Evolutionary conservation across 1,140 invertebrate genomes (phyloP), one percentile per base, ranked within the genome.

Genomic region (Brachionus rotundiformis): DNA sequence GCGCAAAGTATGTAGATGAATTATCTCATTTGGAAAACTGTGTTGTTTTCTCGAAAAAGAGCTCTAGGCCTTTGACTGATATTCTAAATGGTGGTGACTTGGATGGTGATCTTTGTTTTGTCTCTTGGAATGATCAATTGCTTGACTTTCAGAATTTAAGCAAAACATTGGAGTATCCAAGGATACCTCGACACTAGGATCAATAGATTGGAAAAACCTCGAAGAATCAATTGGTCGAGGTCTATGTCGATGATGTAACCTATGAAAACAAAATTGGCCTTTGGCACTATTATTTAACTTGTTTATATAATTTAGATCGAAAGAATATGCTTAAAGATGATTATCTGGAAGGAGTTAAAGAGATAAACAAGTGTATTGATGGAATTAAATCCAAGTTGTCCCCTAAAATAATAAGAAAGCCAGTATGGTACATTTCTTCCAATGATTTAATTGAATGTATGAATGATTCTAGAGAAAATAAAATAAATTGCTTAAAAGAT

Each of bases 51-150:
- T 88, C 88, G 6, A 61, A 83, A 6, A 79, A 85, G 73, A 88
- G 88, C 5, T 75, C 83, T 19, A 81, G 88, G 79, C 88, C 88
- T 13, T 88, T 89, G 84, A 83, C 87, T 6, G 85, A 89, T 84
- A 87, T 89, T 83, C 89, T 89, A 86, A 86, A 87, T 36, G 85
- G 85, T 31, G 86, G 85, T 11, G 87, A 88, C 84, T 82, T 88
- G 36, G 87, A 89, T 83, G 88, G 87, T n/a, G 87, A 88, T 83
- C 86, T 88, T 77, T 88, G 88, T 82, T 84, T 84, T 36, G 84
- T 89, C 2, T 86, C 87, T 23, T 88, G 86, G 85, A 84, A 88
- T 68, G 59, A 82, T 7, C n/a, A 25, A 6, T 13, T 71, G 5
- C 3, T 31, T 59, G 47, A 77, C 33, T 54, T 54, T 13, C n/a